Evolutionary conservation across 2,888 invertebrate species (phyloP).

Genomic region (Pristionchus entomophagus): DNA sequence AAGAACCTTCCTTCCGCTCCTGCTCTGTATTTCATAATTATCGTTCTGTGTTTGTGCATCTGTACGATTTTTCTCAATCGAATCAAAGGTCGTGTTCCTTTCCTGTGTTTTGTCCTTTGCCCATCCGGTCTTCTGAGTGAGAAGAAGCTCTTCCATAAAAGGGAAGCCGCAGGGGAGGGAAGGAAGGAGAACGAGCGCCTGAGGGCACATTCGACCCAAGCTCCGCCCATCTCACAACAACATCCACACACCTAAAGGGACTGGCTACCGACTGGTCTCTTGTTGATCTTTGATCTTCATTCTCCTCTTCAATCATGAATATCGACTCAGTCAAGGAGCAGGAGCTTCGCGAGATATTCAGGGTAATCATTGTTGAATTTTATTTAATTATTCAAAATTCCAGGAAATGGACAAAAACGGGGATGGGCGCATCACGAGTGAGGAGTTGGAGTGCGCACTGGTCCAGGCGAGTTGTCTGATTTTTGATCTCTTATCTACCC

Average conservation of each 20-base stretch:
- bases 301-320: neutral
- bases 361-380: constrained; percentile 28
- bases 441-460: constrained; percentile 41
- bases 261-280: neutral
- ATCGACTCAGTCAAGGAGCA: constrained; percentile 60
- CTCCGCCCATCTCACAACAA: constrained; percentile 33
- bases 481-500: neutral
- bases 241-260: neutral
- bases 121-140: neutral
- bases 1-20: too few species aligned
- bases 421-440: constrained; percentile 45
- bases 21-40: too few species aligned
- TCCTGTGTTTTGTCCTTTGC: neutral
- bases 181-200: neutral
- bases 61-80: too few species aligned
- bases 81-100: neutral
- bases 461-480: neutral
- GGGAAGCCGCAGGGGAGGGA: neutral
- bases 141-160: neutral
- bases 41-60: neutral
- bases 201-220: constrained; percentile 11
- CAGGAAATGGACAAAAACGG: constrained; percentile 48
- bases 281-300: neutral
- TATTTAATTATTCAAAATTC: neutral
- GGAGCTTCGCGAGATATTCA: constrained; percentile 64